Evolutionary conservation across 2,113 vertebrate genomes (phyloP).

Genomic region (Crotalus horridus): DNA sequence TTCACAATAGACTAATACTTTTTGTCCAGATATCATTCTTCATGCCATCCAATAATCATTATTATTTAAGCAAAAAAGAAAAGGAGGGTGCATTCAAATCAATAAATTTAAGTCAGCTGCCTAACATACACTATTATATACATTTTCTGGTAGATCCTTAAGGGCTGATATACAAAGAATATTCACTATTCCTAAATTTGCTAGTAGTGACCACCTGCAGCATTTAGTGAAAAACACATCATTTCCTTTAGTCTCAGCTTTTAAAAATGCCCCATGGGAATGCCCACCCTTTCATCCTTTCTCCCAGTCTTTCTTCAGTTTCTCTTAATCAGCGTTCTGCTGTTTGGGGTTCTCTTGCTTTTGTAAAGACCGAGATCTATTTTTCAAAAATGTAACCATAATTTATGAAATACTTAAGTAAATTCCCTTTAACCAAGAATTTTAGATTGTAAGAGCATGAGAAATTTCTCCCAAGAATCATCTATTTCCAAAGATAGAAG

Average conservation of each 20-base stretch:
- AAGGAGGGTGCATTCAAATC: not conserved
- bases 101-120: not conserved
- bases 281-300: not conserved
- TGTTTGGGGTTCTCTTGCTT: not conserved
- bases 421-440: not conserved
- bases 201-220: not conserved
- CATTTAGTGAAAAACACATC: not conserved
- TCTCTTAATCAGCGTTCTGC: not conserved
- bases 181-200: not conserved
- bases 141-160: not conserved
- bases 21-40: not conserved
- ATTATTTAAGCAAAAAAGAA: not conserved
- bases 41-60: not conserved
- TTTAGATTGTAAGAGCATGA: not conserved
- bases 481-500: not conserved
- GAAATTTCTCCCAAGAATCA: conserved; percentile 13
- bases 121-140: not conserved
- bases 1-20: not conserved
- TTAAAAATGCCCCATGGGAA: not conserved
- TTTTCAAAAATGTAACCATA: not conserved
- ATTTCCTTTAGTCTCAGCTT: conserved; percentile 1
- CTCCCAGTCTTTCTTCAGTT: not conserved
- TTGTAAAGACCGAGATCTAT: conserved; percentile 5
- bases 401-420: not conserved
- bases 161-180: not conserved